These are phyloP conservation scores for Geococcyx californianus DNA, from an alignment of 2,113 vertebrate genomes.

Conservation along the genomic window DNA sequence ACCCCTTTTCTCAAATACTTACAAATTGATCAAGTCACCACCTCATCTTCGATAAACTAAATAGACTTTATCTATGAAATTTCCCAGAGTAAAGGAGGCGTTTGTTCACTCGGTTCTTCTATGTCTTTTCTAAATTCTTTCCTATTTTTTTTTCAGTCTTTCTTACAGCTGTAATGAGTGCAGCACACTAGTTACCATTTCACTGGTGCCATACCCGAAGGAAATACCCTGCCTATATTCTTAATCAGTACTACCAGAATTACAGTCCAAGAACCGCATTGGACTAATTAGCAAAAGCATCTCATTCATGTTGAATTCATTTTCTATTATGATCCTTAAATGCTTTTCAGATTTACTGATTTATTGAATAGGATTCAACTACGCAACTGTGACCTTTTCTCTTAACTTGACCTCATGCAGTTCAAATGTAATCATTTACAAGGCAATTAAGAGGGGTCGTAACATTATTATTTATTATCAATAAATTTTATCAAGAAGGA, in stretches of 20 bases:
- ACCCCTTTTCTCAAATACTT: conserved; percentile 14
- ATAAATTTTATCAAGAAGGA: neutral
- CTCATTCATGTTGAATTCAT: neutral
- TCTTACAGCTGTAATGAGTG: neutral
- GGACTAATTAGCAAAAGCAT: conserved; percentile 33
- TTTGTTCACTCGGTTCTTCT: neutral
- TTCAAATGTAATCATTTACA: neutral
- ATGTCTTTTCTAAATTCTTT: neutral
- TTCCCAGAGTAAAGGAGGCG: neutral
- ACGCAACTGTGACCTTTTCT: neutral
- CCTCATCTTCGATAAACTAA: neutral
- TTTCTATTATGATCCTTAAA: conserved; percentile 8
- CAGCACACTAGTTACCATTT: neutral
- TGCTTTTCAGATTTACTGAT: conserved; percentile 9
- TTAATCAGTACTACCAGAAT: neutral
- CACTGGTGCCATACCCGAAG: neutral
- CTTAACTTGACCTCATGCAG: neutral
- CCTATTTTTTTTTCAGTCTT: conserved; percentile 6
- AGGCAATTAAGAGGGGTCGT: neutral
- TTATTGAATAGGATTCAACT: neutral
- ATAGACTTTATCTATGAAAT: neutral
- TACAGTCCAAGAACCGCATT: neutral
- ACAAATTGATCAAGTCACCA: neutral
- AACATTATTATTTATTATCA: neutral
- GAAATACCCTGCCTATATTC: neutral